Base-by-base conservation (phyloP, 2,888 invertebrate genomes). In the Gortyna flavago region DNA sequence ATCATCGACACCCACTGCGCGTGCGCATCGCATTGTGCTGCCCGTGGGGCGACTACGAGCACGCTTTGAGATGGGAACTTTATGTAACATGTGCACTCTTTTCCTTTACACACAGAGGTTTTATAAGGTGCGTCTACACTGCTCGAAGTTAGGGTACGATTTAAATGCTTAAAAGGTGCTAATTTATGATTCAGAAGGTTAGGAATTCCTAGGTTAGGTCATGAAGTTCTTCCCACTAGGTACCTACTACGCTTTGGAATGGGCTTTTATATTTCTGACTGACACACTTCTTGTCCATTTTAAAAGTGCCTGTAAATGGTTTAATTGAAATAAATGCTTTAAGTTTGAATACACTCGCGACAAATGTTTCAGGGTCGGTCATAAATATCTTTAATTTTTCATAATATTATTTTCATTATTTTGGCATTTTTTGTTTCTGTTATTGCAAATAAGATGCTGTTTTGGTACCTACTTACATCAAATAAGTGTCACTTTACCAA, bases 1-100 rank as follows among this genome's bases (percentile, higher is more conserved):
- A 95, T 96, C 95, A 95, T 92, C 87, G 93, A 94, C 95, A 94
- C 96, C 95, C 96, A 95, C 96, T 93, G 95, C 90, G 95, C 91
- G 85, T 72, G 90, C 93, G 91, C 92, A 85, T 81, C 84, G 89
- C 81, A 89, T 91, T 91, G 90, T 90, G 88, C 87, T 70, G 85
- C 80, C 80, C 74, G 75, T 82, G 81, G 82, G 83, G 86, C 80
- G 79, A 83, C 86, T 78, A 85, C 74, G 71, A 75, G 79, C 73
- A 72, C 70, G 73, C 67, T 68, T 54, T 51, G 18, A 64, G 29
- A 51, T 54, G 54, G 76, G 69, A 72, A 62, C 69, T 77, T 70
- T 59, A 81, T 67, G 66, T 57, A 65, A 62, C 51, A 69, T 67
- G 59, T 72, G 51, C 48, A 72, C 72, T 76, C 29, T 72, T 84